Percentiles rank a stretch among this genome's conserved stretches.
Evolutionary conservation across 1,140 invertebrate species (phyloP).

Genomic region (Sycophaga agraensis): DNA sequence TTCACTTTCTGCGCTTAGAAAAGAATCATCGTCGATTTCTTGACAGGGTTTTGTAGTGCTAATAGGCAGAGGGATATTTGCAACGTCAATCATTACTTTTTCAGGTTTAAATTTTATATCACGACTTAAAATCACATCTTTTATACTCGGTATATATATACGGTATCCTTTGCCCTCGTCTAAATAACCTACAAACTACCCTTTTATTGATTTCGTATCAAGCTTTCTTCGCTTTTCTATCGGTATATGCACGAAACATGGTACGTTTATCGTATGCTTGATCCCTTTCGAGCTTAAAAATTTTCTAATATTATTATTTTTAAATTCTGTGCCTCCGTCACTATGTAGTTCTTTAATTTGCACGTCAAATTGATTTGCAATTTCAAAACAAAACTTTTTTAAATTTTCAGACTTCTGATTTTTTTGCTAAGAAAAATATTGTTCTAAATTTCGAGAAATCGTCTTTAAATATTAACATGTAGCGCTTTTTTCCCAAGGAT

Average conservation of each 20-base stretch:
- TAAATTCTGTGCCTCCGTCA: no score
- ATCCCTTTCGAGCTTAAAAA: neutral
- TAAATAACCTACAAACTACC: slow-evolving; percentile 16
- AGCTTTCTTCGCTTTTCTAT: slow-evolving; percentile 21
- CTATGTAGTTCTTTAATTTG: neutral
- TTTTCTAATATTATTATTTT: neutral
- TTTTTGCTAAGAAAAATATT: no score
- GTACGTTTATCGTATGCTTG: neutral
- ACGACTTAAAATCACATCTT: slow-evolving; percentile 1
- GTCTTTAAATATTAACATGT: no score
- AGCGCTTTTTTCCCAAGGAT: no score
- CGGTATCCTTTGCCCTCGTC: slow-evolving; percentile 20
- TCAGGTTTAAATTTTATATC: slow-evolving; percentile 17
- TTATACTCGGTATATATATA: slow-evolving; percentile 4
- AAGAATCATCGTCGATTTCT: neutral
- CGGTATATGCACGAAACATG: slow-evolving; percentile 10
- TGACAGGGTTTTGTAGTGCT: neutral
- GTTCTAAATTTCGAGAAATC: no score
- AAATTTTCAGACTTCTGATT: no score
- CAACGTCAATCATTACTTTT: no score
- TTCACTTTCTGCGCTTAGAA: neutral
- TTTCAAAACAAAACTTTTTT: no score
- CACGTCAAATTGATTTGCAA: neutral
- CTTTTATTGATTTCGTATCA: slow-evolving; percentile 13
- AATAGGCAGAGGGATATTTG: no score